phyloP scores from a whole-genome alignment of 2,113 vertebrate genomes.

The Tetrao urogallus region DNA sequence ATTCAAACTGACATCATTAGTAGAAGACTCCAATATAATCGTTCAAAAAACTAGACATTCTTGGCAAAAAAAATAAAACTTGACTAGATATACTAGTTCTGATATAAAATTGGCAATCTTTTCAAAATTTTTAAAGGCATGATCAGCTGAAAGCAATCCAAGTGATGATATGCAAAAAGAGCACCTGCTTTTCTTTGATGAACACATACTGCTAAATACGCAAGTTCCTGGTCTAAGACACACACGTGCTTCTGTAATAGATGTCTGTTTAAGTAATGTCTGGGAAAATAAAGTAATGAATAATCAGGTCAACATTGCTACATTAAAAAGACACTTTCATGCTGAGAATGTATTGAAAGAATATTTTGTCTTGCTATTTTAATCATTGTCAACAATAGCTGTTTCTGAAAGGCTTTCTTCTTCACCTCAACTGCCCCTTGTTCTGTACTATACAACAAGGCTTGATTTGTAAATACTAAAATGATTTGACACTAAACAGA shows the following conservation, averaged over 20 bases:
- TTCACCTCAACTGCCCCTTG: background rate
- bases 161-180: slow-evolving; percentile 33
- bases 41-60: slow-evolving; percentile 61
- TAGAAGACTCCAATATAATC: slow-evolving; percentile 12
- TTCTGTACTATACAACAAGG: background rate
- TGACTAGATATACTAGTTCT: slow-evolving; percentile 40
- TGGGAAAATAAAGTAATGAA: slow-evolving; percentile 10
- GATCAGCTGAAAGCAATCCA: slow-evolving; percentile 56
- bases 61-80: slow-evolving; percentile 56
- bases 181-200: slow-evolving; percentile 61
- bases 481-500: background rate
- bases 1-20: slow-evolving; percentile 46
- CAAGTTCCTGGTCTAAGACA: background rate
- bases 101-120: slow-evolving; percentile 38
- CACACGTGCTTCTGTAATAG: slow-evolving; percentile 13
- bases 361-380: background rate
- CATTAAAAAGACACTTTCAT: background rate
- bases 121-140: slow-evolving; percentile 34
- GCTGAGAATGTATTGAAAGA: background rate
- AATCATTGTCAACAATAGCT: background rate
- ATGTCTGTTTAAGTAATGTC: background rate
- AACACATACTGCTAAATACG: slow-evolving; percentile 29
- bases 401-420: background rate
- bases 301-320: background rate
- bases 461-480: background rate